phyloP scores from a whole-genome alignment of 2,888 invertebrate species.

The Macrophya annulata region DNA sequence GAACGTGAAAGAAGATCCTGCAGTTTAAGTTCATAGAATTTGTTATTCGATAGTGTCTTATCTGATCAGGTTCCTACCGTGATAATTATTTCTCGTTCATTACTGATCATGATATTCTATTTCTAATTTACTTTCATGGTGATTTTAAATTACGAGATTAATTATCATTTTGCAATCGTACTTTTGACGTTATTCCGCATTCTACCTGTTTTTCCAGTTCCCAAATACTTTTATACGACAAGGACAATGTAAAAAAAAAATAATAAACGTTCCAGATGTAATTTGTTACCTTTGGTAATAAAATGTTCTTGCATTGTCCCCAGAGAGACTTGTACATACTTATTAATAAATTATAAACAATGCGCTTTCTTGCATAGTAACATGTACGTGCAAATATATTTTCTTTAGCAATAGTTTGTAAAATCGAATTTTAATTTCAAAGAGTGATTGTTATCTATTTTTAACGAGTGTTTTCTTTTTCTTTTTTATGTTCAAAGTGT shows the following conservation, averaged over 20 bases:
- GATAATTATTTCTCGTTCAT: not conserved
- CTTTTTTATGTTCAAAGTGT: not conserved
- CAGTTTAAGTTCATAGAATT: not conserved
- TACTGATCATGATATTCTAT: not conserved
- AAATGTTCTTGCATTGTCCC: not conserved
- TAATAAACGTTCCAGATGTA: not conserved
- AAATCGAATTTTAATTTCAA: not conserved
- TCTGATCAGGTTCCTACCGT: not conserved
- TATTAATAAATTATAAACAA: not conserved
- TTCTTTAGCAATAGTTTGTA: not conserved
- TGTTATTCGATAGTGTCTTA: not conserved
- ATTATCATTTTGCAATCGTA: conserved; percentile 4
- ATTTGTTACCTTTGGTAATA: conserved; percentile 15
- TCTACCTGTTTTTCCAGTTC: not conserved
- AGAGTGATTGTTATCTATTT: conserved; percentile 6
- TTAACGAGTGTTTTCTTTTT: not conserved
- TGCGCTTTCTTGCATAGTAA: too few relatives aligned
- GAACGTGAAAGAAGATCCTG: not conserved
- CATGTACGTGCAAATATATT: not conserved
- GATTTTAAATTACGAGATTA: not conserved
- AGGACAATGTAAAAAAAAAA: not conserved
- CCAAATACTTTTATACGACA: not conserved
- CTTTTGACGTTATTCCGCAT: not conserved
- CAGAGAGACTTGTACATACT: not conserved
- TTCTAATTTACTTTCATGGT: not conserved